A percentile compares a stretch with the other conserved stretches of the same genome.
Evolutionary conservation across 35 echinoderm and acorn worm species (phyloP).

Genomic region (Holothuria glaberrima): DNA sequence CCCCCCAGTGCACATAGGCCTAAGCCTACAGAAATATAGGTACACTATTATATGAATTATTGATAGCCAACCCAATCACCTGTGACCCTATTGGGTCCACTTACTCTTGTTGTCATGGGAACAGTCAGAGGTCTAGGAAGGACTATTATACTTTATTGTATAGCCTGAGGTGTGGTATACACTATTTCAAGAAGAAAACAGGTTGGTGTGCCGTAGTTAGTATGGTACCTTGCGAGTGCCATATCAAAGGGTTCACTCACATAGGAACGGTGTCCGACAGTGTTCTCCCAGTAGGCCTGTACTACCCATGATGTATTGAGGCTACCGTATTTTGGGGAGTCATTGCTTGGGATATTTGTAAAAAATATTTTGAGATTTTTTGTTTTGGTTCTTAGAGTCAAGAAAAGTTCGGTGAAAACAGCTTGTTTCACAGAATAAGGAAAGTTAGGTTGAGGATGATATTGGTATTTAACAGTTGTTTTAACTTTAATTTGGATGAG

Average conservation of each 20-base stretch:
- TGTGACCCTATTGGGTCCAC: not conserved
- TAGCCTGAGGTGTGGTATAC: not conserved
- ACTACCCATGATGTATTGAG: not conserved
- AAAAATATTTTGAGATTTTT: conserved; percentile 27
- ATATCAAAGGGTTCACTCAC: not conserved
- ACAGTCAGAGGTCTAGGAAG: not conserved
- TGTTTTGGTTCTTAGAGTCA: not conserved
- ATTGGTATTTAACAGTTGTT: not conserved
- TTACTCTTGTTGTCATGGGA: not conserved
- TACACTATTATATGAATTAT: not conserved
- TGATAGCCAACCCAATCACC: not conserved
- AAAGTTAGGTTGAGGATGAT: not conserved
- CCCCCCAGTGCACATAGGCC: not conserved
- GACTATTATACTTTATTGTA: conserved; percentile 1
- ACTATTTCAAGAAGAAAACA: conserved; percentile 5
- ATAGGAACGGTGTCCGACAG: conserved; percentile 2
- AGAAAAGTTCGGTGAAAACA: not conserved
- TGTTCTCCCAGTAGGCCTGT: not conserved
- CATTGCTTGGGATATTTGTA: conserved; percentile 1
- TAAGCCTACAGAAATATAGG: not conserved
- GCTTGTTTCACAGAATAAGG: not conserved
- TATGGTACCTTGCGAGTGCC: not conserved
- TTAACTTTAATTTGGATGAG: conserved; percentile 8
- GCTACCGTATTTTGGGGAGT: not conserved
- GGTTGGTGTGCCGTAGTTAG: not conserved